Conservation (phyloP, 2,113 vertebrate species). For the Chaetura pelagica region DNA sequence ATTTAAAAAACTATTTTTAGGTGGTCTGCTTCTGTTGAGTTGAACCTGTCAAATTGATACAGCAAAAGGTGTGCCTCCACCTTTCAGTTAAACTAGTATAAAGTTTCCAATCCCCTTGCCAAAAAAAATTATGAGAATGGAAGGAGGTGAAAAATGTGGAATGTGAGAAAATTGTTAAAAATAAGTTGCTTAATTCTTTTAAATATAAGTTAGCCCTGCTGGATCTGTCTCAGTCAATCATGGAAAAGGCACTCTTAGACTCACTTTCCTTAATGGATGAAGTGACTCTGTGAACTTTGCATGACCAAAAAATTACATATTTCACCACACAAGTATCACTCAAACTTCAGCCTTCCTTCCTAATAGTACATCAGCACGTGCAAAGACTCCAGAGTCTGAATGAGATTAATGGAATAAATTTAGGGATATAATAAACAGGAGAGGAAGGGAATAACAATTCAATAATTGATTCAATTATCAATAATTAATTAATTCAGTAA, state of each 20-base stretch:
- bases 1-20: background rate
- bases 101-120: background rate
- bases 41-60: background rate
- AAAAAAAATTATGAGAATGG: background rate
- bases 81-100: background rate
- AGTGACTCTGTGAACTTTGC: background rate
- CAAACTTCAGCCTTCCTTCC: background rate
- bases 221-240: background rate
- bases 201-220: background rate
- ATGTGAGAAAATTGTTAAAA: background rate
- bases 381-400: background rate
- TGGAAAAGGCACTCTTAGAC: background rate
- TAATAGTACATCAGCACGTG: background rate
- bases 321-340: background rate
- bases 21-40: background rate
- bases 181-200: background rate
- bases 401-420: background rate
- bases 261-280: background rate
- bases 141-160: background rate
- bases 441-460: background rate
- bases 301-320: background rate
- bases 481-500: slow-evolving; percentile 6
- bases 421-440: background rate
- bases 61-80: background rate
- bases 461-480: too few species aligned